Evolutionary conservation across 2,113 vertebrate species (phyloP), one percentile per base, ranked within the genome.

Genomic region (Grallaria varia): DNA sequence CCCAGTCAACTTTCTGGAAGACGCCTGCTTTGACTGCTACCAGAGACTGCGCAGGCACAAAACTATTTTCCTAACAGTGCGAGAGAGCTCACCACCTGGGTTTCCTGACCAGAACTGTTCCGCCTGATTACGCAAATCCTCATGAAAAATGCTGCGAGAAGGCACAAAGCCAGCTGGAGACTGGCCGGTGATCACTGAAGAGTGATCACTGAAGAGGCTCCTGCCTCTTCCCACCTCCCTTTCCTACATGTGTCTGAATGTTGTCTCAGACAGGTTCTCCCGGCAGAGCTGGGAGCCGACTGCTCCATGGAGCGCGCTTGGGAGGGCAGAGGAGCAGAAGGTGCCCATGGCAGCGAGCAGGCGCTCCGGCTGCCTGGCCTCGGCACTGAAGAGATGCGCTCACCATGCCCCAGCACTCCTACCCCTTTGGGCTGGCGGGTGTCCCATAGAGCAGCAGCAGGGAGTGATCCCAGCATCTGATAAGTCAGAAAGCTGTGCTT

Each of bases 141-240:
- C 42, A 56, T 44, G 63, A 78, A 44, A 85, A 85, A 45, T 4
- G 12, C 52, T 66, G 10, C 1, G 2, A 69, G n/a, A 60, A 47
- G 40, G 53, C 33, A 75, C 27, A 35, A 79, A 75, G 39, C 18
- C 80, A 76, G 21, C 44, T 25, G 50, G 53, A 69, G 37, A 37
- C 21, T 53, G 55, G 23, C 3, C 0, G 0, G 12, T 37, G 50
- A 31, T 24, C 30, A 28, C n/a, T n/a, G n/a, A n/a, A n/a, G n/a
- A n/a, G n/a, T n/a, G n/a, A n/a, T n/a, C n/a, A n/a, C n/a, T n/a
- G n/a, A n/a, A n/a, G n/a, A n/a, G n/a, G n/a, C 4, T 85, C 11
- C 74, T 60, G 44, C 19, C 23, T 69, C 14, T 62, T 47, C 50
- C 27, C 55, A 60, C 33, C 40, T 84, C 11, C 21, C 40, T 45